Evolutionary conservation across 1,140 invertebrate genomes (phyloP), one percentile per base, ranked within the genome.

Genomic region (Drosophila lacteicornis): DNA sequence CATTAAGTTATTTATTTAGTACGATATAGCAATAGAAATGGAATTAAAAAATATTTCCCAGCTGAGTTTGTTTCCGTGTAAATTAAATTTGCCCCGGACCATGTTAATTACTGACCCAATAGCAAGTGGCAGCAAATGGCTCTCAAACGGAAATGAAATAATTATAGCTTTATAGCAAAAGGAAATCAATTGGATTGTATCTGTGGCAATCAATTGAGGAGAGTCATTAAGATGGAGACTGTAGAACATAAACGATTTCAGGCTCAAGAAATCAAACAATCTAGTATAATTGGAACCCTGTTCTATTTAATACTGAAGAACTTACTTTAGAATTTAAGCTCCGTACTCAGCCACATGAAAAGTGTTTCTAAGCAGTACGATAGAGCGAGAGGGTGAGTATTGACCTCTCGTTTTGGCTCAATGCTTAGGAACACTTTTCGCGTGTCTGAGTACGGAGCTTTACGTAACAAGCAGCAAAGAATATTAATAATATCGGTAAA

Each of bases 61-160:
- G n/a, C 12, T 33, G 0, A 30, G 8, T 33, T 43, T 60, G 19
- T 60, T 25, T 19, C 38, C 17, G 43, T 50, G 19, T 19, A 43
- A 25, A 30, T 19, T 40, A 42, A 40, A 67, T 67, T 51, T 51
- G 12, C 38, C 13, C 9, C 22, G 43, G 19, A n/a, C 27, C 30
- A 12, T 45, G 17, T 67, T 67, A 50, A 67, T 66, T 67, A 30
- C 47, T 67, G 62, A 67, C 47, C 67, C 67, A 45, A 33, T 67
- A 68, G 47, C 61, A 45, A 68, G 59, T 68, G 46, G 27, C 45
- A 40, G 27, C 17, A 47, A 82, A 71, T 84, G 27, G 27, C 46
- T 67, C 36, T 66, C 25, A 51, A 69, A 30, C 67, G 67, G 67
- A 70, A 70, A 66, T 68, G 13, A 67, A 17, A 27, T 46, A 68